These are phyloP conservation scores for Carassius gibelio DNA, from an alignment of 2,113 vertebrate genomes.

Conservation along the genomic window DNA sequence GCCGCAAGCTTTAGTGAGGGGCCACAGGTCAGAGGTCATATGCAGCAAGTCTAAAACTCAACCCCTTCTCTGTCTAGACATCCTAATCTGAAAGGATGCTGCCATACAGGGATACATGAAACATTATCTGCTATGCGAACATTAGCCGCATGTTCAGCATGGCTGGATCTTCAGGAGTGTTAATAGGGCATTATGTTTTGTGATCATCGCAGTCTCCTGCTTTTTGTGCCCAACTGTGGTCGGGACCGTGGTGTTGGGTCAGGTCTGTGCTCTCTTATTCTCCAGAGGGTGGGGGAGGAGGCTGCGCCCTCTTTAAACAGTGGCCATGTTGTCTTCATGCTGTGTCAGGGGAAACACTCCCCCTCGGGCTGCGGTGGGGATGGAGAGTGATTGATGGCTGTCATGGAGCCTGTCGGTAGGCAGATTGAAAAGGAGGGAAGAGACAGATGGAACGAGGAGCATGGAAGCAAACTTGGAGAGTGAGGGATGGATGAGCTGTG, in stretches of 20 bases:
- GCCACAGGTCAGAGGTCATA: conserved; percentile 28
- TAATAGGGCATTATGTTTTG: background rate
- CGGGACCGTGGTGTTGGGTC: conserved; percentile 23
- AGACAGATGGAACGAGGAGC: background rate
- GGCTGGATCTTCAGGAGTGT: conserved; percentile 27
- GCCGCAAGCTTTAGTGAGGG: conserved; percentile 31
- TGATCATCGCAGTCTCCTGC: background rate
- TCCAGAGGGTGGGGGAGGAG: conserved; percentile 43
- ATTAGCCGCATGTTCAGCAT: background rate
- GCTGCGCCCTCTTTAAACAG: conserved; percentile 49
- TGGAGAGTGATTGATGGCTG: conserved; percentile 58
- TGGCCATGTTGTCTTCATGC: conserved; percentile 50
- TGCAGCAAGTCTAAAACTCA: conserved; percentile 33
- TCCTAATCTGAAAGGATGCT: conserved; percentile 24
- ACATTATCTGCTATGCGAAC: background rate
- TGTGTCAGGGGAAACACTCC: conserved; percentile 45
- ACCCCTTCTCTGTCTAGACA: conserved; percentile 33
- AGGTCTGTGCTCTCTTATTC: conserved; percentile 41
- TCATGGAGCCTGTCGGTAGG: conserved; percentile 49
- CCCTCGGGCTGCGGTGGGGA: conserved; percentile 32
- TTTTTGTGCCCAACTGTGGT: conserved; percentile 51
- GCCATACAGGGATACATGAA: background rate
- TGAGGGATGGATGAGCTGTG: background rate
- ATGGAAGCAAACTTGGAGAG: background rate
- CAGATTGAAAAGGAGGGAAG: conserved; percentile 30